Conservation (phyloP, 2,888 invertebrate genomes). For the Andricus curvator region DNA sequence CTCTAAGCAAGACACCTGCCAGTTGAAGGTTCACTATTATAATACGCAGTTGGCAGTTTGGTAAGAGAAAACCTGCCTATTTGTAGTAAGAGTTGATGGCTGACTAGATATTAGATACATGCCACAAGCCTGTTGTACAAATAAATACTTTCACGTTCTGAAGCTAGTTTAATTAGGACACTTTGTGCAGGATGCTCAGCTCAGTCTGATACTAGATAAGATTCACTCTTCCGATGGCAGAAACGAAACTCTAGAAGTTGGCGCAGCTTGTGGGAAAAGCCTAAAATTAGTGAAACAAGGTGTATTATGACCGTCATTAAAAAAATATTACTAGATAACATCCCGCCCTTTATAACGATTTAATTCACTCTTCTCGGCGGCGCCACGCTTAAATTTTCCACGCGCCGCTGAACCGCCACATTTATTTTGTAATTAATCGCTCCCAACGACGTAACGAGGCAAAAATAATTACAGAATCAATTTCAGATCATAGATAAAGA, state of each 20-base stretch:
- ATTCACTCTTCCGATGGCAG: conserved; percentile 58
- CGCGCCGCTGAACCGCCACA: conserved; percentile 27
- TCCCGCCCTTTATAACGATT: conserved; percentile 38
- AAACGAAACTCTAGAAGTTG: conserved; percentile 47
- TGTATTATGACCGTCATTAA: conserved; percentile 42
- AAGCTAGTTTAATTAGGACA: conserved; percentile 68
- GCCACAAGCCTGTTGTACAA: conserved; percentile 35
- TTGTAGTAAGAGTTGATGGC: conserved; percentile 46
- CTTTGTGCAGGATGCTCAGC: conserved; percentile 59
- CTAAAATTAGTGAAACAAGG: conserved; percentile 42
- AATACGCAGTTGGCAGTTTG: conserved; percentile 50
- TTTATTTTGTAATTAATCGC: conserved; percentile 41
- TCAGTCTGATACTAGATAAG: conserved; percentile 52
- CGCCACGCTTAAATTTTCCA: conserved; percentile 33
- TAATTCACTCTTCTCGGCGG: conserved; percentile 29
- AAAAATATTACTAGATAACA: conserved; percentile 40
- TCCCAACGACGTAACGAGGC: conserved; percentile 12
- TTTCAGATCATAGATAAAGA: conserved; percentile 32
- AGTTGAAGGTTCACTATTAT: conserved; percentile 53
- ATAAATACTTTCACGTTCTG: conserved; percentile 53
- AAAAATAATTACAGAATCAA: conserved; percentile 36
- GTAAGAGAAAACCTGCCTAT: conserved; percentile 49
- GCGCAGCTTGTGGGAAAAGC: conserved; percentile 30
- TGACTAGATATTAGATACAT: conserved; percentile 15
- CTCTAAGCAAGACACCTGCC: conserved; percentile 57